These are phyloP conservation scores for Aphelocoma coerulescens DNA, from an alignment of 2,113 vertebrate genomes.

Conservation along the genomic window DNA sequence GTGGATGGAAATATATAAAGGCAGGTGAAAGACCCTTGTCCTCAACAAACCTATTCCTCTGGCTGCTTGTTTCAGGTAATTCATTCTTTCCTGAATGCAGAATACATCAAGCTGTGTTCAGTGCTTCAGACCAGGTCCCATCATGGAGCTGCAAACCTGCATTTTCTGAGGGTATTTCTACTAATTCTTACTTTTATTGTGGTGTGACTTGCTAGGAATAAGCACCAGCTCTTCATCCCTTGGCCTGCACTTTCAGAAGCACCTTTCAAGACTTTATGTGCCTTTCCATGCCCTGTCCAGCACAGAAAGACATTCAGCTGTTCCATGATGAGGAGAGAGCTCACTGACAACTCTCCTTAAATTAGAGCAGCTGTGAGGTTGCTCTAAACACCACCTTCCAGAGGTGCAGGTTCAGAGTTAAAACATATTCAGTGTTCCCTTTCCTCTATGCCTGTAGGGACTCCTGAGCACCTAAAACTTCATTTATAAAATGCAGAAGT, in stretches of 20 bases:
- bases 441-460: background rate
- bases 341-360: background rate
- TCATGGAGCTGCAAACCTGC: background rate
- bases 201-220: background rate
- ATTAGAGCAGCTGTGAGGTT: background rate
- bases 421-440: background rate
- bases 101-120: background rate
- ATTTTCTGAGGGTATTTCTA: background rate
- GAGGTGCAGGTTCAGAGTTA: background rate
- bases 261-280: background rate
- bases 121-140: background rate
- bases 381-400: background rate
- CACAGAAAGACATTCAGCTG: background rate
- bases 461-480: background rate
- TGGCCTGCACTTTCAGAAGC: background rate
- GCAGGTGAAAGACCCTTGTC: background rate
- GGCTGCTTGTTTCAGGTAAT: background rate
- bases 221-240: background rate
- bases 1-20: background rate
- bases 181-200: background rate
- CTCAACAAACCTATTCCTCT: background rate
- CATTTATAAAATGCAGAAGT: background rate
- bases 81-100: background rate
- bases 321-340: rapidly evolving
- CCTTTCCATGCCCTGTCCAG: background rate